Evolutionary conservation across 1,140 invertebrate genomes (phyloP).

Genomic region (Neelides sp.): DNA sequence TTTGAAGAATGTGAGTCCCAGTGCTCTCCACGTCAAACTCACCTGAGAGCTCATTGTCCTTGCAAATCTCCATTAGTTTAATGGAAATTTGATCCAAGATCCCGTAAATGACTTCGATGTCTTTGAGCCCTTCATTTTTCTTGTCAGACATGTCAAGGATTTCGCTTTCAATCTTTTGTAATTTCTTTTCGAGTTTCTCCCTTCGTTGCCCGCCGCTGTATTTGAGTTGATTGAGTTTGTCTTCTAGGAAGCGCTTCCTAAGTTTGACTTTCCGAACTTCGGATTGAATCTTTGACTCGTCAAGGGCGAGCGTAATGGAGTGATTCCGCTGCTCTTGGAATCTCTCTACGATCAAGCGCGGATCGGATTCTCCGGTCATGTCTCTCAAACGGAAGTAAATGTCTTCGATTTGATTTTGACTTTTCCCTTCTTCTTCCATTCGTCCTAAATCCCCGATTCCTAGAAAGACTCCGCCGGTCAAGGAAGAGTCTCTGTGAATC

Average conservation of each 20-base stretch:
- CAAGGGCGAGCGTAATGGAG: constrained; percentile 11
- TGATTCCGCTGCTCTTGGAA: constrained; percentile 25
- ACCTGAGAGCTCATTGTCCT: constrained; percentile 13
- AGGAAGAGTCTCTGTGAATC: constrained; percentile 27
- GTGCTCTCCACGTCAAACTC: too few relatives aligned
- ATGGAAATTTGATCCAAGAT: constrained; percentile 21
- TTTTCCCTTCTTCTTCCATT: constrained; percentile 8
- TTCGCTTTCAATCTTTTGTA: constrained; percentile 13
- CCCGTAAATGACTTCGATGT: constrained; percentile 9
- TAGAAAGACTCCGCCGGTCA: constrained; percentile 18
- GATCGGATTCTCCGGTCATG: constrained; percentile 29
- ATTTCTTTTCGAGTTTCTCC: constrained; percentile 21
- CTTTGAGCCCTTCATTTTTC: constrained; percentile 14
- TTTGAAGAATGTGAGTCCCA: too few relatives aligned
- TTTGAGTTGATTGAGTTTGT: constrained; percentile 26
- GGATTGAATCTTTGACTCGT: constrained; percentile 19
- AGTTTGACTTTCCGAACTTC: constrained; percentile 26
- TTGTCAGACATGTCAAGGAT: constrained; percentile 7
- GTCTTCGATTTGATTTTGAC: constrained; percentile 14
- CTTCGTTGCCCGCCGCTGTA: constrained; percentile 24
- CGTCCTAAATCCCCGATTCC: neutral
- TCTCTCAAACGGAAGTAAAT: constrained; percentile 19
- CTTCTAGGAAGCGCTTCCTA: constrained; percentile 22
- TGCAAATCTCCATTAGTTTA: constrained; percentile 25
- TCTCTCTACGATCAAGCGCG: constrained; percentile 14